A percentile compares a stretch with the other conserved stretches of the same genome.
phyloP scores from a whole-genome alignment of 2,113 vertebrate species.

The Laterallus jamaicensis region DNA sequence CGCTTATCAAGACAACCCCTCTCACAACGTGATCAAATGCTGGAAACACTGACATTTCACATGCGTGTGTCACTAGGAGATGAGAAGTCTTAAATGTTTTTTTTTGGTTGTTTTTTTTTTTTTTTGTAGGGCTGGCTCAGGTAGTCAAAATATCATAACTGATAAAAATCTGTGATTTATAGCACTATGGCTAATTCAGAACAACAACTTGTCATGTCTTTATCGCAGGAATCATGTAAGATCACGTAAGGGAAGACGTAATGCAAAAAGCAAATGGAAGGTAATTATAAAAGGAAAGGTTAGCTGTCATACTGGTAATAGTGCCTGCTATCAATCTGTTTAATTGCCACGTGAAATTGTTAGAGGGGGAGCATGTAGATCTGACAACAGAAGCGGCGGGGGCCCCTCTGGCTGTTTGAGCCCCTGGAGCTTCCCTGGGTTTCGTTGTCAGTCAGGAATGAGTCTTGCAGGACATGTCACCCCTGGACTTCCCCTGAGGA shows the following conservation, averaged over 20 bases:
- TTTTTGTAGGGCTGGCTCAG: neutral
- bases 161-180: neutral
- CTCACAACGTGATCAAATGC: neutral
- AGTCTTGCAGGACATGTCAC: neutral
- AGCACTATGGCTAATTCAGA: neutral
- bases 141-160: slow-evolving; percentile 10
- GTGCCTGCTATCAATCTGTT: neutral
- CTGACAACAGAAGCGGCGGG: neutral
- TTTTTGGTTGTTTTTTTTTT: neutral
- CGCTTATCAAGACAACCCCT: neutral
- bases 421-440: neutral
- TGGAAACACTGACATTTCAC: neutral
- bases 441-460: neutral
- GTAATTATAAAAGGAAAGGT: neutral
- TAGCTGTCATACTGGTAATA: neutral
- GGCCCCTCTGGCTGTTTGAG: neutral
- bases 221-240: neutral
- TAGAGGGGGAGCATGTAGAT: neutral
- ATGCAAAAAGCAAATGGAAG: neutral
- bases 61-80: neutral
- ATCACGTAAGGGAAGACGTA: neutral
- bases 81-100: neutral
- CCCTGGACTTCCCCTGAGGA: neutral
- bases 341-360: neutral
- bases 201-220: neutral